These are phyloP conservation scores for Eucera pruinosa DNA, from an alignment of 2,888 invertebrate species.

Conservation along the genomic window DNA sequence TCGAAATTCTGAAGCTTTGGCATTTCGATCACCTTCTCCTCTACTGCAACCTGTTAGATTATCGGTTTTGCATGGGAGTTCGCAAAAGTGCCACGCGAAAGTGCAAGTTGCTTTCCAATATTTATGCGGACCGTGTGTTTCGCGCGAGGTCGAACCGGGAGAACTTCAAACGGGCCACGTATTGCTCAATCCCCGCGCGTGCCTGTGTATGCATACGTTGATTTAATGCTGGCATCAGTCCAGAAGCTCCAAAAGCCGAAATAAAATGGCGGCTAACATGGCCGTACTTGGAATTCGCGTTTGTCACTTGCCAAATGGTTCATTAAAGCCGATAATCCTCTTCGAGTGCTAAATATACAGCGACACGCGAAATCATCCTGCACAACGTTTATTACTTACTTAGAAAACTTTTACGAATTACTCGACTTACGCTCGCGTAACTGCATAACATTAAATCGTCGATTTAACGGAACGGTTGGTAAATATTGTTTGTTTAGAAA, in stretches of 20 bases:
- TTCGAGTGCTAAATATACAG: no score
- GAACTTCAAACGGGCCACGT: constrained; percentile 32
- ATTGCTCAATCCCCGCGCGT: constrained; percentile 29
- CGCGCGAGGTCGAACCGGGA: not conserved
- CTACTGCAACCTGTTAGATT: constrained; percentile 55
- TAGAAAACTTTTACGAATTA: no score
- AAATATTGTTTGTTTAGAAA: no score
- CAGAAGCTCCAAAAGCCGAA: constrained; percentile 39
- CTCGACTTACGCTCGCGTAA: no score
- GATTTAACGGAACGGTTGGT: no score
- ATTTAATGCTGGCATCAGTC: constrained; percentile 57
- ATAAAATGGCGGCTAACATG: constrained; percentile 41
- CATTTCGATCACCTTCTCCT: no score
- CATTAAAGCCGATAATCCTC: constrained; percentile 3
- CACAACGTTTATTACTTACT: no score
- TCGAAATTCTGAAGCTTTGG: no score
- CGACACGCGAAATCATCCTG: no score
- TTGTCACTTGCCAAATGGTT: constrained; percentile 6
- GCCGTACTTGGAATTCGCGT: constrained; percentile 7
- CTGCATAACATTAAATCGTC: no score
- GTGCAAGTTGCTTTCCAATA: no score
- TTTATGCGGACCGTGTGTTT: constrained; percentile 2
- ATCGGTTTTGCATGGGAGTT: constrained; percentile 48
- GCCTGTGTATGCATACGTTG: constrained; percentile 34
- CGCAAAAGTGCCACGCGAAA: no score